Percentiles rank a stretch among this genome's conserved stretches.
Evolutionary conservation across 2,888 invertebrate species (phyloP).

Genomic region (Gerris lacustris): DNA sequence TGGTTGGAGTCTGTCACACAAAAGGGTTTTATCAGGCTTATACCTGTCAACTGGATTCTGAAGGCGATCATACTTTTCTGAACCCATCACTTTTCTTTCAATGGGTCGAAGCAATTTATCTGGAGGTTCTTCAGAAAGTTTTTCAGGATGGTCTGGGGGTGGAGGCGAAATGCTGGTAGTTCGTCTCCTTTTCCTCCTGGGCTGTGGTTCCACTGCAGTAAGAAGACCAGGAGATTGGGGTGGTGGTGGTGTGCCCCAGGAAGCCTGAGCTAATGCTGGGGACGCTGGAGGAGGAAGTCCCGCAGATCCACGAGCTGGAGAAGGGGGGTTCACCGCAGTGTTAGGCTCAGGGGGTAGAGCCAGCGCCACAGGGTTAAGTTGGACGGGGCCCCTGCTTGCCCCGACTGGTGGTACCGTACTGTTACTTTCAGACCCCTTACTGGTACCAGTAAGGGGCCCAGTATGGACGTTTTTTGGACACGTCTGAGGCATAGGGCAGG

Average conservation of each 20-base stretch:
- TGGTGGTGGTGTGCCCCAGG: constrained; percentile 26
- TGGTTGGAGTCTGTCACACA: background rate
- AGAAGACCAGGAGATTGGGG: constrained; percentile 21
- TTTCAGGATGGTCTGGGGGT: background rate
- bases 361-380: constrained; percentile 38
- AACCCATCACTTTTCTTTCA: background rate
- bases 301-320: constrained; percentile 55
- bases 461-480: constrained; percentile 97
- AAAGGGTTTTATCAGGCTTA: background rate
- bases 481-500: constrained; percentile 77
- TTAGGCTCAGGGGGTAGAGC: constrained; percentile 42
- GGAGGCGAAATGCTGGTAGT: background rate
- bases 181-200: constrained; percentile 21
- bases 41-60: background rate
- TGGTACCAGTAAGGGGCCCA: constrained; percentile 96
- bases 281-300: constrained; percentile 32
- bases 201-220: background rate
- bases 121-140: background rate
- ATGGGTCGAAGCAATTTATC: background rate
- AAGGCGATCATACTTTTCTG: background rate
- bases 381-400: constrained; percentile 36
- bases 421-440: constrained; percentile 47
- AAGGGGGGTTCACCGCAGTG: constrained; percentile 47
- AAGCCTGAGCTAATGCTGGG: constrained; percentile 33
- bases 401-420: constrained; percentile 36